A percentile compares a stretch with the other conserved stretches of the same genome.
Evolutionary conservation across 1,140 invertebrate species (phyloP).

Genomic region (Calliopsis andreniformis): DNA sequence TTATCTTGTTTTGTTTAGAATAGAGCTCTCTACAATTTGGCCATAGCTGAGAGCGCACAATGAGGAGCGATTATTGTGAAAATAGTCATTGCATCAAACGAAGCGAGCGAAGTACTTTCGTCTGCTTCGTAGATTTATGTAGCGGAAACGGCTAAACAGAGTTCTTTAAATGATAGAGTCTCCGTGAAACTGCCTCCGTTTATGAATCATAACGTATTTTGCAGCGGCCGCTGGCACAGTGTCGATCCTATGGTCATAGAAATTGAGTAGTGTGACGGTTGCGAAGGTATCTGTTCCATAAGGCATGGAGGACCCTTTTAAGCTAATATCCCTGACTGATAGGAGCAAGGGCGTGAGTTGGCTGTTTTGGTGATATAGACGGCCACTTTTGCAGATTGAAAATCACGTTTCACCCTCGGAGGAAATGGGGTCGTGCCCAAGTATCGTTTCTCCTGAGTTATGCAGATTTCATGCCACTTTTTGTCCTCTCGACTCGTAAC

Average conservation of each 20-base stretch:
- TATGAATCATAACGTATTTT: not conserved
- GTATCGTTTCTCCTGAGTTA: slow-evolving; percentile 14
- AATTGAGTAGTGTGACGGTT: no score
- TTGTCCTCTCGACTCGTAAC: not conserved
- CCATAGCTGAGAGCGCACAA: slow-evolving; percentile 15
- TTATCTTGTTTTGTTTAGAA: not conserved
- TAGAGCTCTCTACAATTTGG: slow-evolving; percentile 8
- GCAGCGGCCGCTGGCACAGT: no score
- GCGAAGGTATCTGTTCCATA: not conserved
- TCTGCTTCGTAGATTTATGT: not conserved
- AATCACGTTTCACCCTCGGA: slow-evolving; percentile 30
- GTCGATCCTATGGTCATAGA: no score
- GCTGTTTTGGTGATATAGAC: slow-evolving; percentile 4
- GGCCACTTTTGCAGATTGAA: slow-evolving; percentile 46
- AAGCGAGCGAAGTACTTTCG: not conserved
- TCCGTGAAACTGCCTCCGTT: not conserved
- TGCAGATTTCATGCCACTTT: not conserved
- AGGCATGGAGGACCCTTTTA: slow-evolving; percentile 12
- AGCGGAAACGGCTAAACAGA: slow-evolving; percentile 16
- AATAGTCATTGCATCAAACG: slow-evolving; percentile 15
- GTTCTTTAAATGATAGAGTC: slow-evolving; percentile 7
- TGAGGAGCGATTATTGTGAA: slow-evolving; percentile 25
- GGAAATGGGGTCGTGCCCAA: slow-evolving; percentile 22
- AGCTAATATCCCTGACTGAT: slow-evolving; percentile 30
- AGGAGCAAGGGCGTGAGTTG: not conserved